phyloP scores from a whole-genome alignment of 2,113 vertebrate genomes.

The Percina caprodes region DNA sequence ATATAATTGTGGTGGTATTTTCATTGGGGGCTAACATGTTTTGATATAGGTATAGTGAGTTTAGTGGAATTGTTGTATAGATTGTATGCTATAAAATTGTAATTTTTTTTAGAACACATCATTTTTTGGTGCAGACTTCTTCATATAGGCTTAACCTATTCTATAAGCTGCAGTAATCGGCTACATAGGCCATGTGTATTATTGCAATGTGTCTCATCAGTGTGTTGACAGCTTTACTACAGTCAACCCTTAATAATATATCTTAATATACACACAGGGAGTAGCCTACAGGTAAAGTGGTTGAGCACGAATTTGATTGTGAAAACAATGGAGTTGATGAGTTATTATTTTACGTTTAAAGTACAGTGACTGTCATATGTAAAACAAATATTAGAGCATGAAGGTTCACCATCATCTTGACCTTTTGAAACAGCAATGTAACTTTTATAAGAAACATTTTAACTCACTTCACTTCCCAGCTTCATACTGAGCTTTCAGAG shows the following conservation, averaged over 20 bases:
- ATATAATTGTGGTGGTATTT: neutral
- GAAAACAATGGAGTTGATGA: neutral
- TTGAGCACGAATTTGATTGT: neutral
- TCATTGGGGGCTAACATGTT: neutral
- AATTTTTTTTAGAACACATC: too few relatives aligned
- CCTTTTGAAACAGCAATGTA: neutral
- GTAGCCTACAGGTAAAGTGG: neutral
- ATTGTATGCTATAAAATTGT: too few relatives aligned
- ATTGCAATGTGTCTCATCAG: constrained; percentile 42
- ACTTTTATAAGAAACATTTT: neutral
- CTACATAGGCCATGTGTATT: constrained; percentile 24
- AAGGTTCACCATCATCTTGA: neutral
- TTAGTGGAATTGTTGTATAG: too few relatives aligned
- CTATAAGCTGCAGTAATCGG: constrained; percentile 28
- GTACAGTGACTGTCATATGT: neutral
- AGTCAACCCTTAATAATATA: constrained; percentile 17
- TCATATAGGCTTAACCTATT: neutral
- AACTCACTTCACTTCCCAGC: neutral
- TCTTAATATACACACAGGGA: neutral
- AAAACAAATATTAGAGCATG: neutral
- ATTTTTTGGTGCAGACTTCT: neutral
- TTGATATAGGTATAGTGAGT: neutral
- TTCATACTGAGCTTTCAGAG: too few relatives aligned
- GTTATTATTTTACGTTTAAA: neutral
- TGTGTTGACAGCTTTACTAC: constrained; percentile 64